Conservation (phyloP, 1,140 invertebrate genomes). For the Latrodectus geometricus region DNA sequence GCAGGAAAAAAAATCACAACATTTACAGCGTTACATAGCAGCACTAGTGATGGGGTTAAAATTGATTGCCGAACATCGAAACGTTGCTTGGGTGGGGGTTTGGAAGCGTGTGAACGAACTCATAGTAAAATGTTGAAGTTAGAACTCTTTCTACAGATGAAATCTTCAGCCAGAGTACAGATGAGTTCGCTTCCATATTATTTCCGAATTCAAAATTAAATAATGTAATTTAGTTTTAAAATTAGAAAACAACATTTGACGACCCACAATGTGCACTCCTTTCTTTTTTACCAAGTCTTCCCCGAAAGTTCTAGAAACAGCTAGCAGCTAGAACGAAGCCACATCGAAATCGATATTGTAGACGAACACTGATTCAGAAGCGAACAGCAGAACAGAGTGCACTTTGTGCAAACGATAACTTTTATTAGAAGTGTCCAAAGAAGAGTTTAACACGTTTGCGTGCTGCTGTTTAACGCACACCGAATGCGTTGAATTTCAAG, state of each 20-base stretch:
- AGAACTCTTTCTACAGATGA: too few species aligned
- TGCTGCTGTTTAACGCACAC: neutral
- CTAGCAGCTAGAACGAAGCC: neutral
- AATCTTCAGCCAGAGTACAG: constrained; percentile 13
- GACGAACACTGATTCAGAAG: too few species aligned
- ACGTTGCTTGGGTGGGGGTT: too few species aligned
- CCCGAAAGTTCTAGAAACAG: neutral
- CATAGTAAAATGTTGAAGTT: too few species aligned
- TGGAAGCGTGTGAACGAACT: too few species aligned
- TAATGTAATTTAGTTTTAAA: constrained; percentile 16
- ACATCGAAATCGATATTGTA: neutral
- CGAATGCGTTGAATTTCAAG: constrained; percentile 10
- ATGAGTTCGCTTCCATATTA: constrained; percentile 40
- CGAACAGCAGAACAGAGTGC: neutral
- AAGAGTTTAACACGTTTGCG: neutral
- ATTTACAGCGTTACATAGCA: constrained; percentile 2
- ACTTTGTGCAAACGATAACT: neutral
- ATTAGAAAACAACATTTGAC: constrained; percentile 52
- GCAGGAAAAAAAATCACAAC: too few species aligned
- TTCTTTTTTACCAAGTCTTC: neutral
- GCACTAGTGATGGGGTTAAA: neutral
- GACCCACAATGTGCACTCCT: constrained; percentile 40
- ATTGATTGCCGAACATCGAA: too few species aligned
- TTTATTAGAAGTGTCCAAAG: neutral
- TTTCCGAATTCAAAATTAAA: constrained; percentile 38